phyloP scores from a whole-genome alignment of 2,113 vertebrate species.

The Bubalus kerabau region DNA sequence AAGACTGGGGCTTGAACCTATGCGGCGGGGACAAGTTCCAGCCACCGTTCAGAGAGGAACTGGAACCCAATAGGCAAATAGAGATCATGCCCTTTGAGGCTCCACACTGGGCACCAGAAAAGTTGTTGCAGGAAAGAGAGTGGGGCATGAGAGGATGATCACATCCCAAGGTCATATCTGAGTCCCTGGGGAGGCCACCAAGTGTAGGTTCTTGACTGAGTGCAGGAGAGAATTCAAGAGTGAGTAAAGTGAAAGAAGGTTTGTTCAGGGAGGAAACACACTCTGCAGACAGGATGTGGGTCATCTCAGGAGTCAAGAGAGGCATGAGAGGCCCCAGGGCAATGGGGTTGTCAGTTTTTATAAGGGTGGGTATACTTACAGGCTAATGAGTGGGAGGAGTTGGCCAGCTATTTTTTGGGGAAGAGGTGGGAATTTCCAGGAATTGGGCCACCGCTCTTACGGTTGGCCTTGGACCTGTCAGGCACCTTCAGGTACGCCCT shows the following conservation, averaged over 20 bases:
- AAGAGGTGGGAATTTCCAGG: background rate
- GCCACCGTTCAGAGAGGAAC: background rate
- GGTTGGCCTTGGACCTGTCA: background rate
- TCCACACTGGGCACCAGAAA: background rate
- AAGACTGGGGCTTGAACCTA: background rate
- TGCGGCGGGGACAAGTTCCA: fast-evolving
- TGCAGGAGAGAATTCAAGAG: background rate
- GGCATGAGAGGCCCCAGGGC: background rate
- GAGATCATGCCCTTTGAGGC: background rate
- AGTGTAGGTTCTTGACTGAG: background rate
- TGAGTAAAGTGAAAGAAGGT: background rate
- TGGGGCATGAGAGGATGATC: background rate
- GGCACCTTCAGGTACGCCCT: background rate
- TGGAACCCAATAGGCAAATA: background rate
- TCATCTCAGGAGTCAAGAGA: background rate
- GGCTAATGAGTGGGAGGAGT: background rate
- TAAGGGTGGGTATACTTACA: background rate
- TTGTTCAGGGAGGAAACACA: background rate
- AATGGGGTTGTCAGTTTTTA: background rate
- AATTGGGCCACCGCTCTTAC: background rate
- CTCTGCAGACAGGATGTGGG: background rate
- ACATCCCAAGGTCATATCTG: background rate
- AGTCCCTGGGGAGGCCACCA: background rate
- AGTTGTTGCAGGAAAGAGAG: background rate
- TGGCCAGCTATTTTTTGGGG: fast-evolving